Evolutionary conservation across 2,797 vertebrate genomes (phyloP).

Genomic region (Podarcis lilfordi): DNA sequence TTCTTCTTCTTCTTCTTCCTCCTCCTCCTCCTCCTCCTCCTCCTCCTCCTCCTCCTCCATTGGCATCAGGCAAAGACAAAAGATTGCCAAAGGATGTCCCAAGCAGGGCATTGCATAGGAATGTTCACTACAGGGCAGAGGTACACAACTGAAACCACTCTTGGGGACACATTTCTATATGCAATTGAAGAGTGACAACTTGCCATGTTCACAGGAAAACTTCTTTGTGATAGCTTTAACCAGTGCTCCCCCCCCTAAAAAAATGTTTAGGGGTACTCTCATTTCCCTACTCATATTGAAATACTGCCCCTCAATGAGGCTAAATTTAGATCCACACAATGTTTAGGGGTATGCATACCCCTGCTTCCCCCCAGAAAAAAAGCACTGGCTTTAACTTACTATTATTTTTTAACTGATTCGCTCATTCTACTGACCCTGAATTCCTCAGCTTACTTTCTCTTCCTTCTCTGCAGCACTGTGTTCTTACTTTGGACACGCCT

Average conservation of each 20-base stretch:
- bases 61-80: not conserved
- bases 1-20: no score
- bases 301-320: no score
- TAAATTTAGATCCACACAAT: no score
- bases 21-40: no score
- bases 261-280: no score
- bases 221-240: not conserved
- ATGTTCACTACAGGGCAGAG: not conserved
- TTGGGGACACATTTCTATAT: not conserved
- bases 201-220: not conserved
- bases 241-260: fast-evolving
- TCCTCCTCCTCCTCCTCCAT: not conserved
- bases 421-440: not conserved
- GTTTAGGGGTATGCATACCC: no score
- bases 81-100: not conserved
- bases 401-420: not conserved
- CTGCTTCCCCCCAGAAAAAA: no score
- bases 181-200: not conserved
- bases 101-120: not conserved
- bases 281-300: no score
- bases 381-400: not conserved
- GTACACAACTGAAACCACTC: not conserved
- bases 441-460: not conserved
- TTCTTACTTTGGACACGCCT: not conserved
- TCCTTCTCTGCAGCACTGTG: not conserved